Conservation (phyloP, 2,888 invertebrate genomes). For the Proisotoma minuta region DNA sequence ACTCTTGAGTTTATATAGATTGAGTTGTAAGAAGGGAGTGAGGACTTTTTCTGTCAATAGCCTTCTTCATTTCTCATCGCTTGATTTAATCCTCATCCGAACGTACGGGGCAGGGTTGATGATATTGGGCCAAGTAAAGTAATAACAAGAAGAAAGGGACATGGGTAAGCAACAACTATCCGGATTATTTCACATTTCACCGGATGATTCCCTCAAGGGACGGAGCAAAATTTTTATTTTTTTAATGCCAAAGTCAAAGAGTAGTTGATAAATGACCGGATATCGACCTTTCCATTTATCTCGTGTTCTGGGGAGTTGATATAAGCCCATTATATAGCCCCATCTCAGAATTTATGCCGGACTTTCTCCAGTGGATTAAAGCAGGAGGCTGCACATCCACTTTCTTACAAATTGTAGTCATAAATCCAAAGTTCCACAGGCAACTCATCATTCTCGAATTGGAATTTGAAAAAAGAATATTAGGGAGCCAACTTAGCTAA, state of each 20-base stretch:
- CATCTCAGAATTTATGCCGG: too few species aligned
- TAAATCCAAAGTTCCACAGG: neutral
- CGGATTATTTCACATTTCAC: neutral
- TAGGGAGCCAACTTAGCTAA: neutral
- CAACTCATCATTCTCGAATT: neutral
- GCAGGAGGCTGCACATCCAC: too few species aligned
- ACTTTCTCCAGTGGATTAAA: neutral
- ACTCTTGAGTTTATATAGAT: too few species aligned
- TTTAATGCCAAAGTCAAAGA: conserved; percentile 3
- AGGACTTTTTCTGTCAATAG: too few species aligned
- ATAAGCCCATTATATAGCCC: too few species aligned
- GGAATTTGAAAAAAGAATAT: neutral
- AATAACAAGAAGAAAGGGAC: too few species aligned
- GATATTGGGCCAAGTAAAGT: too few species aligned
- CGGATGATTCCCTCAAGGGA: too few species aligned
- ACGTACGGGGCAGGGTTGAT: too few species aligned
- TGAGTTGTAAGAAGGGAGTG: too few species aligned
- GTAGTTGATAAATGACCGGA: neutral
- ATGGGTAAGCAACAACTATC: conserved; percentile 1
- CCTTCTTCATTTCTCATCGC: too few species aligned
- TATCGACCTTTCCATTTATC: neutral
- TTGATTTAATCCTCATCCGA: too few species aligned
- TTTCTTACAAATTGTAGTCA: neutral
- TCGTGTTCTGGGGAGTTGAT: neutral
- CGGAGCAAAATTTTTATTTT: neutral